Evolutionary conservation across 2,797 vertebrate species (phyloP).

Genomic region (Austrolebias charrua): DNA sequence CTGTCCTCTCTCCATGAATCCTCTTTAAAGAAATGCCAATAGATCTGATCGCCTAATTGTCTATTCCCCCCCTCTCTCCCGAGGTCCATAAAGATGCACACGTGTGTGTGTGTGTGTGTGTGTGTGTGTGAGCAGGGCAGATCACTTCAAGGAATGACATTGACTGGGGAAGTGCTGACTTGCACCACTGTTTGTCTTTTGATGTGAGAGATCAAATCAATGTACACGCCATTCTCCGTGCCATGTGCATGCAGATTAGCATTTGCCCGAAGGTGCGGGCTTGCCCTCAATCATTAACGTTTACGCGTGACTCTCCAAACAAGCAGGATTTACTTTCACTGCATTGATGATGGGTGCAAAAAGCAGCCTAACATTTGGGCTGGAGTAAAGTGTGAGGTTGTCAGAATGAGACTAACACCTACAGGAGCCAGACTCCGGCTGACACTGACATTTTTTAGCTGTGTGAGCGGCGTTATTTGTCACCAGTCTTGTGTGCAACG

Average conservation of each 20-base stretch:
- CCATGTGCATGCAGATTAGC: conserved; percentile 92
- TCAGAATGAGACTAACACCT: conserved; percentile 62
- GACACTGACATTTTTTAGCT: conserved; percentile 76
- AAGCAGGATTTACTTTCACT: conserved; percentile 71
- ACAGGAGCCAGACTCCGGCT: conserved; percentile 53
- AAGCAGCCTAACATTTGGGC: conserved; percentile 28
- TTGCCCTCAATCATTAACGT: conserved; percentile 79
- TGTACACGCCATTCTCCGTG: conserved; percentile 90
- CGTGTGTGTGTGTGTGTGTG: not conserved
- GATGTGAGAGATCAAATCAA: conserved; percentile 99
- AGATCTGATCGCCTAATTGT: conserved; percentile 96
- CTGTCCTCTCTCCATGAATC: conserved; percentile 90
- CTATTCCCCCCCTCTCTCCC: conserved; percentile 76
- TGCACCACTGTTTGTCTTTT: conserved; percentile 99
- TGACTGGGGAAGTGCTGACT: conserved; percentile 99
- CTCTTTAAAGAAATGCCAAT: conserved; percentile 97
- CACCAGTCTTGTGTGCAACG: conserved; percentile 74
- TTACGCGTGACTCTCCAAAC: conserved; percentile 73
- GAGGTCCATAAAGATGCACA: conserved; percentile 17
- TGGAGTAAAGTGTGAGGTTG: conserved; percentile 56
- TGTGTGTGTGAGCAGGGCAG: conserved; percentile 77
- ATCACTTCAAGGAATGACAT: conserved; percentile 98
- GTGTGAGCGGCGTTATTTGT: conserved; percentile 73
- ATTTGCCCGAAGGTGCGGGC: conserved; percentile 85
- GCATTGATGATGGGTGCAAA: conserved; percentile 38